Evolutionary conservation across 2,113 vertebrate species (phyloP).

Genomic region (Plecotus auritus): DNA sequence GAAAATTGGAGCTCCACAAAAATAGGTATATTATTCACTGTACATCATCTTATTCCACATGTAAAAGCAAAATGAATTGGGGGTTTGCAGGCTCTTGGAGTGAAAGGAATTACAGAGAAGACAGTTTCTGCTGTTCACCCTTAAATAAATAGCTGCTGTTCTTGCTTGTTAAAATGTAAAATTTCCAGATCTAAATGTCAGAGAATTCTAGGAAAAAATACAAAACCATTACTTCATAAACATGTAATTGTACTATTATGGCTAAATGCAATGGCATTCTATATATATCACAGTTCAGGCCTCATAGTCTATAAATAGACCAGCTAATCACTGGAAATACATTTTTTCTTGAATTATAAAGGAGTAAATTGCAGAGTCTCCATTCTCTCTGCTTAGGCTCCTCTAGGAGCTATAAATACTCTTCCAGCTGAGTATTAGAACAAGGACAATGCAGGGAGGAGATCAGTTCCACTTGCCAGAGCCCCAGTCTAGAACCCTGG

Average conservation of each 20-base stretch:
- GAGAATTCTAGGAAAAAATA: slow-evolving; percentile 62
- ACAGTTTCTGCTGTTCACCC: slow-evolving; percentile 60
- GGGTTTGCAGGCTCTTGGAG: not conserved
- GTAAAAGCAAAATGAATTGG: slow-evolving; percentile 39
- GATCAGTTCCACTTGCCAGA: not conserved
- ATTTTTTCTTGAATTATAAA: slow-evolving; percentile 70
- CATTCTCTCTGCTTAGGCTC: slow-evolving; percentile 32
- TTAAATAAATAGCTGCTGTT: slow-evolving; percentile 70
- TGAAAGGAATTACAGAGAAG: slow-evolving; percentile 60
- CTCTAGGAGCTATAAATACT: slow-evolving; percentile 40
- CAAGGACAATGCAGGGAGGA: not conserved
- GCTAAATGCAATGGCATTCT: slow-evolving; percentile 65
- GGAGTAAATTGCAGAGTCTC: slow-evolving; percentile 56
- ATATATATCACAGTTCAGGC: slow-evolving; percentile 73
- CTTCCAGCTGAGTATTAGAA: slow-evolving; percentile 33
- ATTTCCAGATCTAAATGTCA: slow-evolving; percentile 60
- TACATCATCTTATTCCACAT: slow-evolving; percentile 22
- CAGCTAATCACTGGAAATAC: slow-evolving; percentile 71
- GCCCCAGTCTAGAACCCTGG: not conserved
- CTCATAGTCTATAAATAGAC: slow-evolving; percentile 57
- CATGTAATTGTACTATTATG: slow-evolving; percentile 73
- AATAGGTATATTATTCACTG: slow-evolving; percentile 12
- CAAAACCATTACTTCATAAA: slow-evolving; percentile 65
- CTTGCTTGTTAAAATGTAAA: slow-evolving; percentile 62
- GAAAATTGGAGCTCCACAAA: slow-evolving; percentile 8